phyloP scores from a whole-genome alignment of 2,888 invertebrate genomes.

The Latrodectus hesperus region DNA sequence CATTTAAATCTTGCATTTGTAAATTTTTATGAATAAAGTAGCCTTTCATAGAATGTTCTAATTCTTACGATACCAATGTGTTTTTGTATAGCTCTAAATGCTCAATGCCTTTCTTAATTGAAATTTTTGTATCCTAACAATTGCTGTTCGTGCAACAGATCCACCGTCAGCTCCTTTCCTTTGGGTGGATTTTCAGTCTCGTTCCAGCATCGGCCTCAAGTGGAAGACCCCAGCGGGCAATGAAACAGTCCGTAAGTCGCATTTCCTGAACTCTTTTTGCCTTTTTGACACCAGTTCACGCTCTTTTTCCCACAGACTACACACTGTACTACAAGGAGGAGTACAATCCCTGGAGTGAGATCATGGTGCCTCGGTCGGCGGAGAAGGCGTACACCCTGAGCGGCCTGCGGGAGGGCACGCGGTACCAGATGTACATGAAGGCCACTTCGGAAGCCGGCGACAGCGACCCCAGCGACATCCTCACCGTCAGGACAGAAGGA shows the following conservation, averaged over 20 bases:
- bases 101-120: too few relatives aligned
- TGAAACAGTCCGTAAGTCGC: too few relatives aligned
- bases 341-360: slow-evolving; percentile 69
- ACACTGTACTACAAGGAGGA: slow-evolving; percentile 70
- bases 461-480: slow-evolving; percentile 70
- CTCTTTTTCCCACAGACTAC: slow-evolving; percentile 60
- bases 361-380: slow-evolving; percentile 64
- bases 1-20: too few relatives aligned
- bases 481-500: slow-evolving; percentile 71
- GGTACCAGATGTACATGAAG: slow-evolving; percentile 70
- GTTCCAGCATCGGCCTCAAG: slow-evolving; percentile 67
- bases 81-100: too few relatives aligned
- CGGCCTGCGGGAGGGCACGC: slow-evolving; percentile 69
- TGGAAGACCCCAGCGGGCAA: slow-evolving; percentile 46
- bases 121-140: too few relatives aligned
- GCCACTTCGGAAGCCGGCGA: slow-evolving; percentile 68
- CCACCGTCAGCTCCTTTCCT: slow-evolving; percentile 70
- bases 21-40: too few relatives aligned
- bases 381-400: slow-evolving; percentile 68
- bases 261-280: too few relatives aligned
- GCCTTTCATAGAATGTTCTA: too few relatives aligned
- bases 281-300: neutral
- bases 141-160: slow-evolving; percentile 33
- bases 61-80: too few relatives aligned
- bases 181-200: slow-evolving; percentile 63